A percentile compares a stretch with the other conserved stretches of the same genome.
Conservation (phyloP, 2,888 invertebrate species). For the Apoda limacodes region DNA sequence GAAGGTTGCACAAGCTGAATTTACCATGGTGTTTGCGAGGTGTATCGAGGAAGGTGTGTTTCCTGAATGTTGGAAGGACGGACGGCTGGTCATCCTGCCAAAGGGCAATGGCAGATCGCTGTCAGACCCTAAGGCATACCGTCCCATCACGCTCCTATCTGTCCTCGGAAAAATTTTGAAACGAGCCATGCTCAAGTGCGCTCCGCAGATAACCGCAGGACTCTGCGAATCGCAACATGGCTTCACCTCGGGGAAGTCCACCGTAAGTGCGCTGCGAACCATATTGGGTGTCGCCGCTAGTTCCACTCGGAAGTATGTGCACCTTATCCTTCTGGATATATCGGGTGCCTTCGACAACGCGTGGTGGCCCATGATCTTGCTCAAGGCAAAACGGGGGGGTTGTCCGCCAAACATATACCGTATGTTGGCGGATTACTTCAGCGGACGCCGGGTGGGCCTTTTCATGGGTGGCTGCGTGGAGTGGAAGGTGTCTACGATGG, state of each 20-base stretch:
- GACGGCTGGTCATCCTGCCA: constrained; percentile 13
- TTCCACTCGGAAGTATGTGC: constrained; percentile 17
- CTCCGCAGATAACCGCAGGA: constrained; percentile 8
- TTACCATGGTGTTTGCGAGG: constrained; percentile 1
- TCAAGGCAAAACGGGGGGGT: too few relatives aligned
- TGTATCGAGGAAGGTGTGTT: constrained; percentile 9
- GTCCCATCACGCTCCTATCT: constrained; percentile 20
- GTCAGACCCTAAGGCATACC: constrained; percentile 17
- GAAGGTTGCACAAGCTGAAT: constrained; percentile 12
- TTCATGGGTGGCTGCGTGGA: constrained; percentile 11
- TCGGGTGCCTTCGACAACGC: too few relatives aligned
- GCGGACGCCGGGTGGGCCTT: too few relatives aligned
- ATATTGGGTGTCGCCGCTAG: constrained; percentile 1
- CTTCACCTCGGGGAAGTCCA: constrained; percentile 23
- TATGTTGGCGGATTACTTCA: too few relatives aligned
- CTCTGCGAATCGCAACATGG: constrained; percentile 25
- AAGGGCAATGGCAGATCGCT: constrained; percentile 17
- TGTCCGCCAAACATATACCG: too few relatives aligned
- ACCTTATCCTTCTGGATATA: too few relatives aligned
- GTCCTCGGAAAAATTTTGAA: constrained; percentile 28
- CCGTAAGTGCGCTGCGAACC: constrained; percentile 18
- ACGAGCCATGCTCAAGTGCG: too few relatives aligned
- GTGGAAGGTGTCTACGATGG: constrained; percentile 20
- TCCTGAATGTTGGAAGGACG: constrained; percentile 11
- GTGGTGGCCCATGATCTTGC: too few relatives aligned